Evolutionary conservation across 1,140 invertebrate species (phyloP).

Genomic region (Gonioctena quinquepunctata): DNA sequence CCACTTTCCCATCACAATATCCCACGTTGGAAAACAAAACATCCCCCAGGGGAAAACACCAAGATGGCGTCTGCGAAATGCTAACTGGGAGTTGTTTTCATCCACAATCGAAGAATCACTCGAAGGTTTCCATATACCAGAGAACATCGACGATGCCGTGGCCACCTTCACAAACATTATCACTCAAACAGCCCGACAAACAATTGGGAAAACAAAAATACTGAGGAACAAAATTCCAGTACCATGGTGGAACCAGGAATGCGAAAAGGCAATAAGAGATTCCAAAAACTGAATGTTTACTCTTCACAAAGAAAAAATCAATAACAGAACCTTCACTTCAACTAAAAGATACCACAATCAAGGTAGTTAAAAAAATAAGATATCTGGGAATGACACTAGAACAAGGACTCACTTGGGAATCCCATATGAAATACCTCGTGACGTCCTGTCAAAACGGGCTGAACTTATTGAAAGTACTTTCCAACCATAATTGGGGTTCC

Average conservation of each 20-base stretch:
- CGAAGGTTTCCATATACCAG: background rate
- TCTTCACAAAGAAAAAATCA: background rate
- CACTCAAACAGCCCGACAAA: background rate
- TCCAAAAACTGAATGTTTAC: background rate
- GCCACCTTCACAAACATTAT: background rate
- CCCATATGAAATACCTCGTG: background rate
- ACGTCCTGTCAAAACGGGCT: conserved; percentile 1
- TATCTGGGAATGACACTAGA: conserved; percentile 8
- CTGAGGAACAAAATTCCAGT: background rate
- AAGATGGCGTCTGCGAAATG: background rate
- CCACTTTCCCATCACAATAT: background rate
- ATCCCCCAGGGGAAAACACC: background rate
- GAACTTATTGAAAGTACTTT: conserved; percentile 12
- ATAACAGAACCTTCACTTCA: background rate
- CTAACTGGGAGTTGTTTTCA: background rate
- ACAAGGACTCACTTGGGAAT: background rate
- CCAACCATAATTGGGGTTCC: conserved; percentile 5
- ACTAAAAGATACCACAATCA: background rate
- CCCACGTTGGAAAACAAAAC: background rate
- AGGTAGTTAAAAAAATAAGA: background rate
- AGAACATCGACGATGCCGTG: background rate
- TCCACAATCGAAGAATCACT: background rate
- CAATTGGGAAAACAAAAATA: background rate
- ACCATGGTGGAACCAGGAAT: background rate
- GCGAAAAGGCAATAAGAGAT: background rate